Conservation (phyloP, 1,140 invertebrate genomes). For the Macrobrachium rosenbergii region DNA sequence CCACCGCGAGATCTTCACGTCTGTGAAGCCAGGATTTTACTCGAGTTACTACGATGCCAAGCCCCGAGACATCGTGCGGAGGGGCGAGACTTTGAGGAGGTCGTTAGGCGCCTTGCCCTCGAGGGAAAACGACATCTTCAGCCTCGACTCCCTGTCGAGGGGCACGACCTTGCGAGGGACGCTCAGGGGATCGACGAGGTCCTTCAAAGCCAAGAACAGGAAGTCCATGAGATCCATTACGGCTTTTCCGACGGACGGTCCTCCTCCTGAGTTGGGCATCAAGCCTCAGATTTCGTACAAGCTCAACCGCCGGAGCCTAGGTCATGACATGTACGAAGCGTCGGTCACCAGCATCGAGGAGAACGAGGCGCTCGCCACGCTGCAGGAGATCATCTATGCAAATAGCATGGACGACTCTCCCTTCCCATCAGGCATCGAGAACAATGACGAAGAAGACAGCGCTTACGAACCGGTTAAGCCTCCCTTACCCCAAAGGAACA, state of each 20-base stretch:
- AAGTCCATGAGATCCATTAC: conserved; percentile 59
- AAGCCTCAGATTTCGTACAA: conserved; percentile 45
- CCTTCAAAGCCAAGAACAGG: conserved; percentile 55
- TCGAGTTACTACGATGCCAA: conserved; percentile 50
- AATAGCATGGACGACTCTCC: conserved; percentile 33
- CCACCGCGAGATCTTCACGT: conserved; percentile 60
- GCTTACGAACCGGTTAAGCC: conserved; percentile 40
- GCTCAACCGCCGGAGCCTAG: conserved; percentile 27
- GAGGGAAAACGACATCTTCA: conserved; percentile 29
- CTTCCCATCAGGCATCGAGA: conserved; percentile 1
- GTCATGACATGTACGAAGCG: conserved; percentile 27
- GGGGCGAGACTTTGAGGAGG: conserved; percentile 16
- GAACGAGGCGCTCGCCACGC: conserved; percentile 32
- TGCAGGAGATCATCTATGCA: conserved; percentile 28
- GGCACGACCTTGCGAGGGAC: conserved; percentile 23
- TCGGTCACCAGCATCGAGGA: conserved; percentile 46
- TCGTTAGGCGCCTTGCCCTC: conserved; percentile 31
- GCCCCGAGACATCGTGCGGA: conserved; percentile 7
- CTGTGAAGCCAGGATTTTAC: conserved; percentile 57
- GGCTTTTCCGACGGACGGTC: conserved; percentile 53
- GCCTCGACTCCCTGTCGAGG: conserved; percentile 24
- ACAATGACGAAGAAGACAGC: conserved; percentile 21
- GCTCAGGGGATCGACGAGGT: conserved; percentile 21
- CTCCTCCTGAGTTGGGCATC: conserved; percentile 48
- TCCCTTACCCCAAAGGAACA: conserved; percentile 43